These are phyloP conservation scores for Lasioglossum vierecki DNA, from an alignment of 2,888 invertebrate genomes.

Conservation along the genomic window DNA sequence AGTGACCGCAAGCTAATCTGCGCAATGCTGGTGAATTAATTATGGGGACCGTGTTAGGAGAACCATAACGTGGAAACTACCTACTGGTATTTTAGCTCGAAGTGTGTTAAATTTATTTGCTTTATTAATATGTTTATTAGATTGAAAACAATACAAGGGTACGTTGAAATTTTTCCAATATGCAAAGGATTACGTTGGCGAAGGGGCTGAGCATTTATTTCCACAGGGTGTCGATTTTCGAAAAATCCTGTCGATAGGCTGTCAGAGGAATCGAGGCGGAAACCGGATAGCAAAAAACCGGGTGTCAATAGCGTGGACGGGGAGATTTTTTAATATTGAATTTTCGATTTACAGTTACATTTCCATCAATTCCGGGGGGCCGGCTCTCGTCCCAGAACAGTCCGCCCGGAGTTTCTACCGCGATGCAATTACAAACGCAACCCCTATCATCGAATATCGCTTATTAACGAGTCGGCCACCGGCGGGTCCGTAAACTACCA, in stretches of 20 bases:
- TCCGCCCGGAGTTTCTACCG: conserved; percentile 37
- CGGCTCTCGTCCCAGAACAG: conserved; percentile 7
- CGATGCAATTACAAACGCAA: conserved; percentile 55
- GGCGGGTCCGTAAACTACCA: conserved; percentile 43
- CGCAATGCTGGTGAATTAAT: not conserved
- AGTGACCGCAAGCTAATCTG: not conserved
- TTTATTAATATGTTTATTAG: no score
- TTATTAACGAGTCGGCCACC: conserved; percentile 55
- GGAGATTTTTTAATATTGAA: conserved; percentile 7
- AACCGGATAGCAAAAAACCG: not conserved
- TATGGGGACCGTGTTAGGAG: not conserved
- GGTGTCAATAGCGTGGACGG: not conserved
- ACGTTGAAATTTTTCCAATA: no score
- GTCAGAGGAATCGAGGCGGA: not conserved
- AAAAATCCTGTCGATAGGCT: not conserved
- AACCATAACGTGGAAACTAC: not conserved
- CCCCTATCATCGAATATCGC: conserved; percentile 54
- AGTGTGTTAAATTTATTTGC: no score
- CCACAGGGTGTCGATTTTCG: not conserved
- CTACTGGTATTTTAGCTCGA: not conserved
- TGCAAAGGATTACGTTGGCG: not conserved
- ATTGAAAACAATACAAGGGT: no score
- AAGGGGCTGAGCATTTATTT: not conserved
- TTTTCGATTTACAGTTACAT: conserved; percentile 20
- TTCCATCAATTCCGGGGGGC: not conserved